Evolutionary conservation across 64 coral and sea anemone genomes (phyloP), one percentile per base, ranked within the genome.

Genomic region (Pocillopora verrucosa): DNA sequence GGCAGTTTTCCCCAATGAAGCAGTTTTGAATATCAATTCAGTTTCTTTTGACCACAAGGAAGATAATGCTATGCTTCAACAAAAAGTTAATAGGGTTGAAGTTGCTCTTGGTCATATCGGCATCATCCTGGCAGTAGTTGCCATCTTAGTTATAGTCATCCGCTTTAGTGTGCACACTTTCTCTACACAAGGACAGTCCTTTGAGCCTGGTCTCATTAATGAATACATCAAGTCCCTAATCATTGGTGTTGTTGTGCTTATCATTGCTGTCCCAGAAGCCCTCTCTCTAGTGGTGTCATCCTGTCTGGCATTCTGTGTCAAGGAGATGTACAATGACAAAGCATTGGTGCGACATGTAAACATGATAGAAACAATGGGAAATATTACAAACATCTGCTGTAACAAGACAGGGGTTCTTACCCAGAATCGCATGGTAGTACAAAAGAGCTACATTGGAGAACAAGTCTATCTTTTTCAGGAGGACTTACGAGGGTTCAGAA

Each of bases 371-470:
- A 87, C 91, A 26, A 97, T 97, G 95, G 95, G 95, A 11, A 97
- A 97, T 57, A 88, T 97, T 13, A 93, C 91, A 20, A 93, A 92
- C 25, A 87, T 97, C 34, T 97, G 92, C 65, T 97, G 95, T 70
- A 97, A 97, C 91, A 97, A 97, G 76, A 97, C 95, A 34, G 95
- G 95, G 10, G 95, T 97, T 51, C 60, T 97, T 12, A 97, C 95
- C 2, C 86, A 97, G 78, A 92, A 97, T 61, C 91, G 95, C 15
- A 92, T 90, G 74, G 91, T 88, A 56, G 95, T 97, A 5, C 67
- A 88, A 65, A 90, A 85, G 79, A 93, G 91, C 58, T 97, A 81
- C 73, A 75, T 92, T n/a, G 74, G 85, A 37, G 92, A 90, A 89
- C 65, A 91, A 56, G 13, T 64, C 1, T 64, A 92, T 91, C 3